Conservation (phyloP, 2,113 vertebrate genomes). For the Anthoscopus minutus region DNA sequence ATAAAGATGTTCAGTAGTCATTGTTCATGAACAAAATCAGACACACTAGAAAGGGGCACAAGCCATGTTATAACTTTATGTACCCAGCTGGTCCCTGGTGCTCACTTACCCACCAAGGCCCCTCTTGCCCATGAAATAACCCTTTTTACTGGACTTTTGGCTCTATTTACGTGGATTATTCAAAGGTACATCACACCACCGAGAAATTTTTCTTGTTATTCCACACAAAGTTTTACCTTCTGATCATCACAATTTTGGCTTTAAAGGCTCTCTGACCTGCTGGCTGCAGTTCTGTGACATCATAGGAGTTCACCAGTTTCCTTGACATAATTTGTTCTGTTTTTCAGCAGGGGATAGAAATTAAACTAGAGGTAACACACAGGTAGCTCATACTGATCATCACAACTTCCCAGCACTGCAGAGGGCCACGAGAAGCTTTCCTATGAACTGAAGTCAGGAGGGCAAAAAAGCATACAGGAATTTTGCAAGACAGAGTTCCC, state of each 20-base stretch:
- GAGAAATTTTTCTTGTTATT: neutral
- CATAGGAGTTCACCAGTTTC: neutral
- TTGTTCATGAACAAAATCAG: neutral
- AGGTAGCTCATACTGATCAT: neutral
- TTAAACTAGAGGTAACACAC: neutral
- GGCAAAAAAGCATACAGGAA: neutral
- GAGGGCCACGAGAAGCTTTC: neutral
- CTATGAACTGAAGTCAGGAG: neutral
- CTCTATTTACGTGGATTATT: neutral
- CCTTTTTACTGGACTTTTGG: neutral
- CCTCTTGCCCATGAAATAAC: neutral
- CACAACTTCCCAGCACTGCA: neutral
- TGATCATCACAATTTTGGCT: neutral
- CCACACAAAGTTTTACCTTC: neutral
- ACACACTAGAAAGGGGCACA: neutral
- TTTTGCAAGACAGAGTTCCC: neutral
- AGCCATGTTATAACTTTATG: neutral
- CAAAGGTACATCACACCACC: neutral
- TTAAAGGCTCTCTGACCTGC: neutral
- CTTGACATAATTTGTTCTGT: neutral
- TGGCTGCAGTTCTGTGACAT: neutral
- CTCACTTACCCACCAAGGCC: neutral
- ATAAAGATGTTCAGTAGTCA: slow-evolving; percentile 18
- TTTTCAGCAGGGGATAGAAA: neutral
- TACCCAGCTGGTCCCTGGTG: neutral